Percentiles rank a stretch among this genome's conserved stretches.
phyloP scores from a whole-genome alignment of 1,140 invertebrate genomes.

The Nomia melanderi region DNA sequence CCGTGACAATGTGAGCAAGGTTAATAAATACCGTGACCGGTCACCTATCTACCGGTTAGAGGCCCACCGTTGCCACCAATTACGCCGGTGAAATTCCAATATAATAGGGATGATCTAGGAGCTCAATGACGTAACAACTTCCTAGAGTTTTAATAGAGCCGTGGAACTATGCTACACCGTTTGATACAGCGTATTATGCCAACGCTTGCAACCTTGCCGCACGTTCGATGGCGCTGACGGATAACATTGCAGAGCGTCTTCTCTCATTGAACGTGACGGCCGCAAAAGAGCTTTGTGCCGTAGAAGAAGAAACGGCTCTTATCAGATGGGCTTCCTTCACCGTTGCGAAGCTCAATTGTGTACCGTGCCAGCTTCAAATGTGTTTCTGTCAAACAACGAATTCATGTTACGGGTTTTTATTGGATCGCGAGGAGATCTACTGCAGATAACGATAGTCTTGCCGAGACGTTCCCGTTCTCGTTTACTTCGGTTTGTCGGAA shows the following conservation, averaged over 20 bases:
- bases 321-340: constrained; percentile 9
- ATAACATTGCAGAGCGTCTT: constrained; percentile 19
- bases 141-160: constrained; percentile 72
- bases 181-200: constrained; percentile 39
- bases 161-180: constrained; percentile 44
- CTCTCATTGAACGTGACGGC: constrained; percentile 7
- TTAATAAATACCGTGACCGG: constrained; percentile 75
- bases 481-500: no score
- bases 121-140: constrained; percentile 78
- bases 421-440: not conserved
- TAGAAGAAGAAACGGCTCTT: not conserved
- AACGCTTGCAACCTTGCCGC: constrained; percentile 46
- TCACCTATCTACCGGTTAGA: constrained; percentile 61
- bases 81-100: constrained; percentile 73
- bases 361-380: not conserved
- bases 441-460: no score
- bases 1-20: constrained; percentile 65
- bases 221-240: not conserved
- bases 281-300: not conserved
- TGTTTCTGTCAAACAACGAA: not conserved
- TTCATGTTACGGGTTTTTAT: not conserved
- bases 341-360: not conserved
- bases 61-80: constrained; percentile 58
- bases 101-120: constrained; percentile 77
- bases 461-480: no score